Percentiles rank a stretch among this genome's conserved stretches.
Conservation (phyloP, 2,797 vertebrate species). For the Neostethus bicornis region DNA sequence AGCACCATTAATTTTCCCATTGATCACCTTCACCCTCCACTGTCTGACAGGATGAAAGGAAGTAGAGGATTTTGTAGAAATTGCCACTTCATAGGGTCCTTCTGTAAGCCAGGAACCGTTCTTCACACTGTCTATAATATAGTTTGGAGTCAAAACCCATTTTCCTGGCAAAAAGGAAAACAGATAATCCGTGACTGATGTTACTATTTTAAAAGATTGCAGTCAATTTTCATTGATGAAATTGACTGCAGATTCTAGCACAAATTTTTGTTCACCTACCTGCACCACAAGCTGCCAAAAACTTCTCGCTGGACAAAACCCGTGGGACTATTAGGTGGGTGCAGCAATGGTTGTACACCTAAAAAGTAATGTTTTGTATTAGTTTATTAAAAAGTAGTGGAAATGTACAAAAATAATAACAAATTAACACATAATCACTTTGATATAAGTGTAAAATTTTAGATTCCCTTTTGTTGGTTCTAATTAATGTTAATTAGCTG, state of each 20-base stretch:
- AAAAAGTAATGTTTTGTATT: slow-evolving; percentile 37
- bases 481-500: too few relatives aligned
- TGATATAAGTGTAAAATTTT: too few relatives aligned
- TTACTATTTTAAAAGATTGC: background rate
- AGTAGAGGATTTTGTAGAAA: slow-evolving; percentile 41
- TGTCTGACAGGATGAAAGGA: slow-evolving; percentile 64
- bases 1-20: slow-evolving; percentile 83
- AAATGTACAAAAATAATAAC: background rate
- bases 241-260: background rate
- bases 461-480: too few relatives aligned
- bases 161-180: slow-evolving; percentile 81
- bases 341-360: slow-evolving; percentile 84
- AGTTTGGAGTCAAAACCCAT: slow-evolving; percentile 93
- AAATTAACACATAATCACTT: too few relatives aligned
- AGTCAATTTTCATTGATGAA: background rate
- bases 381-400: slow-evolving; percentile 4
- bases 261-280: slow-evolving; percentile 77
- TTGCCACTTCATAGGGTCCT: slow-evolving; percentile 86
- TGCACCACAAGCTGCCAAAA: slow-evolving; percentile 92
- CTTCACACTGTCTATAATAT: slow-evolving; percentile 89
- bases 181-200: background rate
- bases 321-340: slow-evolving; percentile 89
- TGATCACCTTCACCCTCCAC: slow-evolving; percentile 79
- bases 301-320: slow-evolving; percentile 89
- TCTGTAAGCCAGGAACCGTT: slow-evolving; percentile 91